Evolutionary conservation across 2,113 vertebrate genomes (phyloP), one percentile per base, ranked within the genome.

Genomic region (Leiothrix lutea): DNA sequence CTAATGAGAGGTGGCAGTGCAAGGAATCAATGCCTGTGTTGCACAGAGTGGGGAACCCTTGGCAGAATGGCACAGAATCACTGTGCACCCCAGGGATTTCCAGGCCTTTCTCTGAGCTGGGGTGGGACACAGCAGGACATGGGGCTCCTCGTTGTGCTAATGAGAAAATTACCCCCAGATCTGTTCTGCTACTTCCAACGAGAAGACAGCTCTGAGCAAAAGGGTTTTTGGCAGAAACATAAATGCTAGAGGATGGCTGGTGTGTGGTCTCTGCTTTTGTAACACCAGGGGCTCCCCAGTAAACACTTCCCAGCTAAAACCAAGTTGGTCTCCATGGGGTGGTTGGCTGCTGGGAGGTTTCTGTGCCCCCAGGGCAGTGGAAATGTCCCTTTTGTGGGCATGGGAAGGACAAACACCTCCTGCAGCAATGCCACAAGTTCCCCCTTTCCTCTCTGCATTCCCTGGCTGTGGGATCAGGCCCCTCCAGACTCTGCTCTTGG

Each of bases 41-140:
- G 64, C 61, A 60, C 35, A 26, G 51, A 23, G 35, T 1, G 13
- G 44, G 12, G 22, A 65, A 11, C 7, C 35, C 47, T 57, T 18
- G 62, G 17, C 54, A 65, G n/a, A 14, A 5, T 28, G 57, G 24
- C 65, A 18, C 2, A 0, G 9, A 14, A 5, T 50, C 44, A 1
- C 56, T 14, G 14, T 17, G 58, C 35, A 8, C 36, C 25, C 12
- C 62, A 67, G 35, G 28, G 17, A 12, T 80, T 79, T 31, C 60
- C 4, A 36, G 14, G 29, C 15, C 44, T 66, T 83, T 50, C 72
- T 58, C 53, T 13, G 40, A 86, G 67, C 66, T 38, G 16, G 33
- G 19, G 12, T 8, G 5, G 31, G 26, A 72, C 40, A 35, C 25
- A 45, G 56, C 26, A 69, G n/a, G 12, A 31, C 50, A 16, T 3